Evolutionary conservation across 2,888 invertebrate species (phyloP), one percentile per base, ranked within the genome.

Genomic region (Tetranychus truncatus): DNA sequence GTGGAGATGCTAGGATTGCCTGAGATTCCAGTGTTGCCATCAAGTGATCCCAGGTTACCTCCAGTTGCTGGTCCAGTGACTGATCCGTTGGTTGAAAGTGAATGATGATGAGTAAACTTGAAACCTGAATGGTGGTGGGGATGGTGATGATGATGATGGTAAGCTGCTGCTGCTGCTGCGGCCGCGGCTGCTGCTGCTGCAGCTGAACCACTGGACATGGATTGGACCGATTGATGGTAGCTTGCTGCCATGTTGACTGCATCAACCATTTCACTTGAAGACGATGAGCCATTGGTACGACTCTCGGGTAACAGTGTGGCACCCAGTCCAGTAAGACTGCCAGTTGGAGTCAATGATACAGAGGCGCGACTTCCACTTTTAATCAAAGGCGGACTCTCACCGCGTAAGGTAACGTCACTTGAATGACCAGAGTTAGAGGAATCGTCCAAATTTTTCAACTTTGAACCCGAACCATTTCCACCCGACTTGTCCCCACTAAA

Each of bases 381-480:
- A 55, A 55, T 55, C 55, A 55, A 15, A 9, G 55, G 55, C 7
- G 55, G 72, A 34, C 71, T 72, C 45, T 76, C 76, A 55, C 75
- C 75, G n/a, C 46, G 69, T 6, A 65, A 75, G 24, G 75, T 75
- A 45, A 75, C 76, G 55, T 46, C 75, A 44, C 74, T 76, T 18
- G 76, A 72, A 69, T 76, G 67, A 46, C 76, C 74, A 44, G 76
- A 76, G 18, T 76, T 74, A 7, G 76, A 76, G 1, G 75, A 74
- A n/a, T 76, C 76, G 45, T 76, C 75, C 20, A 76, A 45, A 6
- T 44, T 66, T 72, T 76, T 76, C 18, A 45, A 66, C 11, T 73
- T 46, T 15, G 73, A 73, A 15, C 66, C 6, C 9, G 72, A 72
- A 21, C 24, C 24, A 9, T 8, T 15, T 15, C 55, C 55, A 7